Base-by-base conservation (phyloP, 2,113 vertebrate species). In the Nicator chloris region DNA sequence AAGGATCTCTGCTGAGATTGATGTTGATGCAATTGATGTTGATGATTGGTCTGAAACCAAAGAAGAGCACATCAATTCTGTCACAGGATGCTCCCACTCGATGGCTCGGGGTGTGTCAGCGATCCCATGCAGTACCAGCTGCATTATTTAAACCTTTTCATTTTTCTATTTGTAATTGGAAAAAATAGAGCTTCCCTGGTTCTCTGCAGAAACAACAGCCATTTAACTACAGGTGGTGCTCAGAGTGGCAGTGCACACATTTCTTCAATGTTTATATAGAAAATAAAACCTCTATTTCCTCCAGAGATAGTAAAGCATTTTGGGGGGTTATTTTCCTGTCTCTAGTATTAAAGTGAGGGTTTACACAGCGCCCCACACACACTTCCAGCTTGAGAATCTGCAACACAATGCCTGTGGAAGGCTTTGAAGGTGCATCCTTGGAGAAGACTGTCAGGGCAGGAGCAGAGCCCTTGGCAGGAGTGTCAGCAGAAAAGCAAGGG, bases 141-240 rank as follows among this genome's bases (percentile, higher is more conserved):
- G 39, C 7, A 1, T 31, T 28, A 70, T 47, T 77, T 47, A n/a
- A 53, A 73, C 20, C 22, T 18, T 23, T 88, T 80, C 31, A 96
- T 95, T 97, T 69, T 60, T 82, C 93, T 59, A 45, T 88, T 82
- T 87, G 83, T 92, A 95, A 93, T 39, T 96, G 89, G 81, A 94
- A 95, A n/a, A 93, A 93, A 93, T 53, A 80, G 71, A 94, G 93
- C 73, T 86, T 93, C 91, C 65, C 71, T 63, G 35, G 19, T 60
- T 86, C 83, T 95, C 69, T 71, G 59, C 76, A 33, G 72, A 95
- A 92, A 88, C 94, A 93, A 95, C 94, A 94, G 78, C 73, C 91
- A 86, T 96, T 96, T 97, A 96, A 94, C 97, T 94, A 94, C 95
- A 96, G 97, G 97, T 96, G 94, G 92, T 86, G 88, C 78, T 90